A percentile compares a stretch with the other conserved stretches of the same genome.
Evolutionary conservation across 2,888 invertebrate genomes (phyloP).

Genomic region (Epinotia brunnichana): DNA sequence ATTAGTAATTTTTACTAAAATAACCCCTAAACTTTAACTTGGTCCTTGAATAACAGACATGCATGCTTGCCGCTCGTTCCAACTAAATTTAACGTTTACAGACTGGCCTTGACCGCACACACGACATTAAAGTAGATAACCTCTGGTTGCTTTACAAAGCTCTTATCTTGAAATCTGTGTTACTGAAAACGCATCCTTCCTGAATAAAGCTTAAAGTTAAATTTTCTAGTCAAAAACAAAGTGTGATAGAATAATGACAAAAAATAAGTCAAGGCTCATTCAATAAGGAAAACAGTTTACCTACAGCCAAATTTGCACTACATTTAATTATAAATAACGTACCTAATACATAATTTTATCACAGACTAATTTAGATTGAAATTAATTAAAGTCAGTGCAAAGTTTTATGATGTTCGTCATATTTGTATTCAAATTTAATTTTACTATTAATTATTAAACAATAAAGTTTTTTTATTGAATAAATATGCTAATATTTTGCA

Average conservation of each 20-base stretch:
- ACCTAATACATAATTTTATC: slow-evolving; percentile 2
- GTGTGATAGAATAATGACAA: background rate
- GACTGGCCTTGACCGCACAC: slow-evolving; percentile 29
- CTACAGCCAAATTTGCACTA: background rate
- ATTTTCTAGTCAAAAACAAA: background rate
- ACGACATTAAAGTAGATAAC: slow-evolving; percentile 27
- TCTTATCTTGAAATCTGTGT: background rate
- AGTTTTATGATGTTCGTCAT: slow-evolving; percentile 9
- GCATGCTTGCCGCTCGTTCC: slow-evolving; percentile 30
- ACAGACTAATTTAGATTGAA: background rate
- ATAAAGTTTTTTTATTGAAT: no score
- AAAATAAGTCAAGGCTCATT: slow-evolving; percentile 9
- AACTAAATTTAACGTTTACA: slow-evolving; percentile 15
- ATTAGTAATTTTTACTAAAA: background rate
- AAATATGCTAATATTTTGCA: slow-evolving; percentile 3
- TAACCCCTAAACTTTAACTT: slow-evolving; percentile 7
- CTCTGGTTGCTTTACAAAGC: background rate
- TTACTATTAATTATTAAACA: slow-evolving; percentile 5
- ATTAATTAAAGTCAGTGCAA: slow-evolving; percentile 1
- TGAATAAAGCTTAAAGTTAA: background rate
- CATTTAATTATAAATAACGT: background rate
- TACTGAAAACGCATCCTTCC: background rate
- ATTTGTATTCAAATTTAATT: slow-evolving; percentile 4
- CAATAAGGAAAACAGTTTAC: slow-evolving; percentile 30
- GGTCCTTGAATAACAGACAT: slow-evolving; percentile 21